phyloP scores from a whole-genome alignment of 1,140 invertebrate species.

The Varroa destructor region DNA sequence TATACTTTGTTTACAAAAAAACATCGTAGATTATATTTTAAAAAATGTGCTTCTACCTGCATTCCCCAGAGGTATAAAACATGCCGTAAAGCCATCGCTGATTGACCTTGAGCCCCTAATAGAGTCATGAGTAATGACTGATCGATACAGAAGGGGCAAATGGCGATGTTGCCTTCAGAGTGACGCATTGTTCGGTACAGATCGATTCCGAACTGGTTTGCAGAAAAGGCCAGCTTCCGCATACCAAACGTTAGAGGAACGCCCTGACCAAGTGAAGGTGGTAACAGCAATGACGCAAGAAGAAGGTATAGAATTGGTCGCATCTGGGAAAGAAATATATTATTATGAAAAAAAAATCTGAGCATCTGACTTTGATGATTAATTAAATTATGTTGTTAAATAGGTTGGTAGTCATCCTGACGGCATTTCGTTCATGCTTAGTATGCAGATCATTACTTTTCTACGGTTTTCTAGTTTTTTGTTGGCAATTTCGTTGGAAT shows the following conservation, averaged over 20 bases:
- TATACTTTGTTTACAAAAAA: too few species aligned
- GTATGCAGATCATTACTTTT: too few species aligned
- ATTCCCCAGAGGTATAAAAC: slow-evolving; percentile 37
- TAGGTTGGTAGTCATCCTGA: too few species aligned
- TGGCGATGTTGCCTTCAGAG: slow-evolving; percentile 32
- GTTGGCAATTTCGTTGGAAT: too few species aligned
- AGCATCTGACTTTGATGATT: too few species aligned
- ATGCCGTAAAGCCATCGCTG: slow-evolving; percentile 34
- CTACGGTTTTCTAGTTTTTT: too few species aligned
- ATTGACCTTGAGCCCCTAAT: slow-evolving; percentile 34
- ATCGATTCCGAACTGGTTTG: slow-evolving; percentile 38
- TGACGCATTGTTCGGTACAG: slow-evolving; percentile 35
- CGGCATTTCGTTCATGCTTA: too few species aligned
- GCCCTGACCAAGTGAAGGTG: not conserved
- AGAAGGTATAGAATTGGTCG: slow-evolving; percentile 8
- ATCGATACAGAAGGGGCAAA: slow-evolving; percentile 37
- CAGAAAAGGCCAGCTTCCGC: slow-evolving; percentile 36
- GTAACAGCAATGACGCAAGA: not conserved
- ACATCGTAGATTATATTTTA: too few species aligned
- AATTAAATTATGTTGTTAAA: too few species aligned
- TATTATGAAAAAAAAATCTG: too few species aligned
- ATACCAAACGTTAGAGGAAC: slow-evolving; percentile 34
- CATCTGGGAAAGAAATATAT: not conserved
- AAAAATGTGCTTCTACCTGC: not conserved
- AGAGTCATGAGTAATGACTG: slow-evolving; percentile 36